Evolutionary conservation across 2,113 vertebrate species (phyloP), one percentile per base, ranked within the genome.

Genomic region (Callipepla squamata): DNA sequence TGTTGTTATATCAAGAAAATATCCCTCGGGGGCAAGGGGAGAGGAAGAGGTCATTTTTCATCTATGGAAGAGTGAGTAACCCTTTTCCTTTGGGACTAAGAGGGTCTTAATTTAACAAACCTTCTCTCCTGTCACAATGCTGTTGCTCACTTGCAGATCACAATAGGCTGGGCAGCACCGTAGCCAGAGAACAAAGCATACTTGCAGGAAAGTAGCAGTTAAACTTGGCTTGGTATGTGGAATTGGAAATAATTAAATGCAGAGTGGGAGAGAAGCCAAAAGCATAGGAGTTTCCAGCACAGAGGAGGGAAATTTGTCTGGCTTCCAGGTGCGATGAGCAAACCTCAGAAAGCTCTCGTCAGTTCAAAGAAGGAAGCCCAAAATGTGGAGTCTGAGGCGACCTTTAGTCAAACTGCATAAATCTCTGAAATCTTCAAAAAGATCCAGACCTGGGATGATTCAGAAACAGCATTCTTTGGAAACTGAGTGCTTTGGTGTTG

Each of bases 161-260:
- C 7, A 9, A 62, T 58, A 91, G 53, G 17, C 42, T 50, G 76
- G 67, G 91, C 73, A 90, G 76, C 73, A 58, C 0, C 0, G 74
- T 83, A 85, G 69, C n/a, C 6, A 21, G 16, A 47, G 47, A 62
- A 87, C 87, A 85, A 81, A 88, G 62, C 13, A 4, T 28, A 77
- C 77, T 85, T 83, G 84, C 90, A 91, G 69, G 66, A 94, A 91
- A 95, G 88, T 68, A 95, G 93, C 84, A 92, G 72, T 53, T 85
- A 91, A 92, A 86, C 59, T 88, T 83, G 87, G 94, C 88, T 87
- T 78, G 63, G 83, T 2, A 1, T 68, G 66, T 96, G 80, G 80
- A 95, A 92, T 89, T 86, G 86, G 90, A 90, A 93, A 96, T 95
- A 95, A 96, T 95, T 95, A 95, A 95, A 94, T 94, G 83, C 77